Evolutionary conservation across 2,888 invertebrate genomes (phyloP), one percentile per base, ranked within the genome.

Genomic region (Heliconius erato): DNA sequence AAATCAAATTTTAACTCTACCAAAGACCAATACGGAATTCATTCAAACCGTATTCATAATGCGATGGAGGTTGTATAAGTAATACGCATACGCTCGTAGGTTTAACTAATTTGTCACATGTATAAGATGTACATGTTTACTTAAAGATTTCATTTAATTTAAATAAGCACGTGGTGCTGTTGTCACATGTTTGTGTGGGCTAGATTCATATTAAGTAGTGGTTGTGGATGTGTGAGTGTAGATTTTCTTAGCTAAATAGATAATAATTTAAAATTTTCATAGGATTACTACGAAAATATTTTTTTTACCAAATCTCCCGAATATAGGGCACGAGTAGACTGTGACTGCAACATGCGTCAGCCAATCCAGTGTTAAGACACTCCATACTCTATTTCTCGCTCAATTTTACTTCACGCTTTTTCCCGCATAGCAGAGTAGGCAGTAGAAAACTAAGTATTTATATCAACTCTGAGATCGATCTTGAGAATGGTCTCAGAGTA

Each of bases 101-200:
- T 26, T 26, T 72, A 26, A 72, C 71, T 72, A 71, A 72, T 72
- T 44, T 44, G 26, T 26, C 40, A 19, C n/a, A n/a, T 71, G 71
- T 71, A 14, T 12, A 12, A 40, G 44, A 71, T 71, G 26, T 72
- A 49, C 44, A 72, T 49, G 44, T 49, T 28, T 28, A 49, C 26
- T 72, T 72, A 49, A 72, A 72, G 16, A 44, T 7, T 72, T 72
- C 19, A 16, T 49, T 72, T 44, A 3, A 19, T 72, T 67, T 67
- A 32, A 32, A 67, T 28, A 67, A 14, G 26, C 67, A 32, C 67
- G 67, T 67, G 67, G 6, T 67, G 7, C 28, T 14, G n/a, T 65
- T 65, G 12, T n/a, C 12, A 65, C 26, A 65, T 67, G 67, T 28
- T 28, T 67, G 16, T 67, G 28, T 67, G 28, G 7, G 28, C 26